Evolutionary conservation across 2,888 invertebrate species (phyloP).

Genomic region (Drosophila formosana): DNA sequence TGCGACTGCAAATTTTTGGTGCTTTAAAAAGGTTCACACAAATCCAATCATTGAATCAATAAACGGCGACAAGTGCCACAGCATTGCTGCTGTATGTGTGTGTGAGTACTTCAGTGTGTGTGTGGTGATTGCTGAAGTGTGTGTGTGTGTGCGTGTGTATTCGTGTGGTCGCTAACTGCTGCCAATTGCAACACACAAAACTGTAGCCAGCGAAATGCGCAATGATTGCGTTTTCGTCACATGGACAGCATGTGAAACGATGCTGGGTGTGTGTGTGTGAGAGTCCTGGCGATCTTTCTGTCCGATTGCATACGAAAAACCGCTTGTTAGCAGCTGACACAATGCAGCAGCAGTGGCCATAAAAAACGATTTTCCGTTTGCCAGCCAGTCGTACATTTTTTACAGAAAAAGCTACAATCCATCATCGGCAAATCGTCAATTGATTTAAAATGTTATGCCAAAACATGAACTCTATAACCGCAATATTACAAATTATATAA

Average conservation of each 20-base stretch:
- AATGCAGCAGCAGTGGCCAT: slow-evolving; percentile 16
- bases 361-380: slow-evolving; percentile 7
- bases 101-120: slow-evolving; percentile 1
- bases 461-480: too few relatives aligned
- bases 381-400: not conserved
- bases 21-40: slow-evolving; percentile 74
- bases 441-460: too few relatives aligned
- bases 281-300: slow-evolving; percentile 35
- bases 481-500: too few relatives aligned
- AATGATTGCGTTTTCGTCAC: slow-evolving; percentile 49
- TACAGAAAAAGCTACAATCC: not conserved
- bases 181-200: slow-evolving; percentile 57
- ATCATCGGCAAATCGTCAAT: not conserved
- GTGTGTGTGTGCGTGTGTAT: slow-evolving; percentile 13
- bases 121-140: not conserved
- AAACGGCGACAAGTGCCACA: slow-evolving; percentile 66
- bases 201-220: slow-evolving; percentile 47
- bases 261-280: not conserved
- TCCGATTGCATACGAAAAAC: slow-evolving; percentile 39
- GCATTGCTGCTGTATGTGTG: slow-evolving; percentile 6
- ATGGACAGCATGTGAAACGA: slow-evolving; percentile 14
- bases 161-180: slow-evolving; percentile 48
- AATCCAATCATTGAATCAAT: slow-evolving; percentile 77
- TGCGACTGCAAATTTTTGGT: slow-evolving; percentile 47
- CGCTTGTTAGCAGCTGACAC: slow-evolving; percentile 54